Evolutionary conservation across 2,888 invertebrate species (phyloP), one percentile per base, ranked within the genome.

Genomic region (Diarsia mendica): DNA sequence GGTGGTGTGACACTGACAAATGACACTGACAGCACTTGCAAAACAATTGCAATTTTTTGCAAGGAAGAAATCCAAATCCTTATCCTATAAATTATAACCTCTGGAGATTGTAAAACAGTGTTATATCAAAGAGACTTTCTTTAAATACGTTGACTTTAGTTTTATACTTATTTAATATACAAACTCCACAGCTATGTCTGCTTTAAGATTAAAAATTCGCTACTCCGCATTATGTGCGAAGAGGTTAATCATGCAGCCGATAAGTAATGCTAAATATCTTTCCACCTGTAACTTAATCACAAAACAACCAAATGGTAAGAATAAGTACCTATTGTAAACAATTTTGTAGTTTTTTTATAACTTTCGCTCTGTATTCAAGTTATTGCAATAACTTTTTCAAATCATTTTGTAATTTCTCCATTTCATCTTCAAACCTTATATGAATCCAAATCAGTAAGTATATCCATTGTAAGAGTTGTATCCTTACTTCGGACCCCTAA

Each of bases 201-300:
- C 95, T 72, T 85, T 95, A 79, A 91, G 95, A 80, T 90, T 90
- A 20, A 92, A 90, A 87, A 72, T 95, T 63, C 87, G 91, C 61
- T 88, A 90, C 51, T 90, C 92, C 69, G 79, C 90, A 69, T 76
- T 90, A 58, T 89, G 86, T 80, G 87, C 90, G 23, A 91, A 87
- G 87, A 95, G 94, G 90, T 91, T 95, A 92, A 85, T 93, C 79
- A 87, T 90, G 78, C 91, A 91, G 76, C 88, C 93, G 33, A 72
- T 86, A 77, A 90, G 88, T 85, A 90, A 87, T 76, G 82, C 87
- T 18, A 94, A 92, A 90, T 83, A 86, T 85, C 72, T 91, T 74
- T 82, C 90, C 61, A 77, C 89, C 49, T 83, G 84, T 73, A 86
- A 79, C 68, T 69, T 87, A 72, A 77, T 83, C 51, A 71, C 82